These are phyloP conservation scores for Ormyrus pomaceus DNA, from an alignment of 2,888 invertebrate species.

Conservation along the genomic window DNA sequence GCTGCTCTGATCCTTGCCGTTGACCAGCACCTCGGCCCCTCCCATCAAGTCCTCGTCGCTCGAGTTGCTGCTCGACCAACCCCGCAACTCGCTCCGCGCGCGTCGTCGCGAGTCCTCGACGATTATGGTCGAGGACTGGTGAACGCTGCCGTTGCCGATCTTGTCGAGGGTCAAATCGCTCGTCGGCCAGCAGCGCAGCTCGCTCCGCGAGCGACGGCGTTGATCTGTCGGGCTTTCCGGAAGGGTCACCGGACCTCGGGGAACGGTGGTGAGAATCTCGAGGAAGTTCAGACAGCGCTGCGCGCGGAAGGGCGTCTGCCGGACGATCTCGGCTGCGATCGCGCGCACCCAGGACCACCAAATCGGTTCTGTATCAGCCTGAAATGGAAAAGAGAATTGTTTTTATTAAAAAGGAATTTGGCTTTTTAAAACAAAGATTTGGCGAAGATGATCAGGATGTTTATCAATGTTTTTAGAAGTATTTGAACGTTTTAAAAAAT, in stretches of 20 bases:
- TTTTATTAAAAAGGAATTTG: background rate
- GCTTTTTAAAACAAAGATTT: background rate
- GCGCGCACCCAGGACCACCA: slow-evolving; percentile 87
- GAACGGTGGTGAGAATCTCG: slow-evolving; percentile 82
- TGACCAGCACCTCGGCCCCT: slow-evolving; percentile 58
- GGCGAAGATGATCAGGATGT: too few species aligned
- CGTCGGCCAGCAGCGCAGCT: slow-evolving; percentile 71
- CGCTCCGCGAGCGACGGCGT: slow-evolving; percentile 71
- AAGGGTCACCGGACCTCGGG: slow-evolving; percentile 74
- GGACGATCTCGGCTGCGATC: slow-evolving; percentile 84
- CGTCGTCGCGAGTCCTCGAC: slow-evolving; percentile 68
- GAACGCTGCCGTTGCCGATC: slow-evolving; percentile 16
- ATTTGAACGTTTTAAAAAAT: too few species aligned
- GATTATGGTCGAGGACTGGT: slow-evolving; percentile 55
- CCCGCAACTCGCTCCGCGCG: slow-evolving; percentile 71
- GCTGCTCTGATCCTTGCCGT: slow-evolving; percentile 55
- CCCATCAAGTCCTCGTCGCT: slow-evolving; percentile 71
- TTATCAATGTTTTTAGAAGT: too few species aligned
- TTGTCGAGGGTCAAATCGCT: slow-evolving; percentile 54
- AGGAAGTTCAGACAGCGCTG: slow-evolving; percentile 81
- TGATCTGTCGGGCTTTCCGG: slow-evolving; percentile 76
- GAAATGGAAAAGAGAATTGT: slow-evolving; percentile 68
- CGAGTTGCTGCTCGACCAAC: slow-evolving; percentile 73
- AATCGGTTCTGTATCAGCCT: slow-evolving; percentile 83
- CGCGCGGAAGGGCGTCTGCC: slow-evolving; percentile 85